A percentile compares a stretch with the other conserved stretches of the same genome.
Evolutionary conservation across 2,888 invertebrate species (phyloP).

Genomic region (Tillus elongatus): DNA sequence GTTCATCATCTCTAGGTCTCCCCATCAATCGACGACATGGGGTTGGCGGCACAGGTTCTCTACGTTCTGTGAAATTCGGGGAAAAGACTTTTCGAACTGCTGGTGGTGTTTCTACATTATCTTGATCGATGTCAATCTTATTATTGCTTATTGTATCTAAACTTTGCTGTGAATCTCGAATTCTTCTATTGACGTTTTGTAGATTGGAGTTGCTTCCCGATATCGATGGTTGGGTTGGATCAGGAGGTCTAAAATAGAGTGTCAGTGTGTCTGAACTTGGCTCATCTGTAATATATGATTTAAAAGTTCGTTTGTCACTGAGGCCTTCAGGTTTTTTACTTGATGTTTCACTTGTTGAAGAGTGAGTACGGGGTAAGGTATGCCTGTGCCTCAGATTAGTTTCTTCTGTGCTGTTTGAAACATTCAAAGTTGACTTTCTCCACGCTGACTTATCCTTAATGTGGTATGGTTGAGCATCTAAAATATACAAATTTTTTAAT

Average conservation of each 20-base stretch:
- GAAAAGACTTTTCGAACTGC: constrained; percentile 62
- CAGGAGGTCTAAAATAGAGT: constrained; percentile 50
- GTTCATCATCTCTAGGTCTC: constrained; percentile 25
- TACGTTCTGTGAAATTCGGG: constrained; percentile 51
- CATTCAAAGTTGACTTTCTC: constrained; percentile 61
- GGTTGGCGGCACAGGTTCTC: constrained; percentile 41
- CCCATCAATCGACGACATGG: constrained; percentile 49
- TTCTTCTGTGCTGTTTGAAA: constrained; percentile 54
- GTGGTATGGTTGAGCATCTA: constrained; percentile 62
- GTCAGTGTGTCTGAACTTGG: constrained; percentile 48
- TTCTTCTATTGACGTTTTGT: constrained; percentile 17
- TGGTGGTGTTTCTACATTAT: constrained; percentile 85
- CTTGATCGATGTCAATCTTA: constrained; percentile 77
- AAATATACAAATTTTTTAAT: constrained; percentile 22
- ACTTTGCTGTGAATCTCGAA: constrained; percentile 23
- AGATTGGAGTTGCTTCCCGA: constrained; percentile 14
- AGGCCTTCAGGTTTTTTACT: constrained; percentile 44
- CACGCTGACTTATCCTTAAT: constrained; percentile 70
- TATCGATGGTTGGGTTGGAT: constrained; percentile 17
- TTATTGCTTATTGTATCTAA: constrained; percentile 42
- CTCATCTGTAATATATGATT: too few relatives aligned
- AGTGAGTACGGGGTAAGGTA: constrained; percentile 38
- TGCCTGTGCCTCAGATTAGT: constrained; percentile 51
- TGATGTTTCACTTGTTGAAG: constrained; percentile 30
- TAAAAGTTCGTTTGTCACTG: constrained; percentile 40